Percentiles rank a stretch among this genome's conserved stretches.
Conservation (phyloP, 2,113 vertebrate species). For the Microtus pennsylvanicus region DNA sequence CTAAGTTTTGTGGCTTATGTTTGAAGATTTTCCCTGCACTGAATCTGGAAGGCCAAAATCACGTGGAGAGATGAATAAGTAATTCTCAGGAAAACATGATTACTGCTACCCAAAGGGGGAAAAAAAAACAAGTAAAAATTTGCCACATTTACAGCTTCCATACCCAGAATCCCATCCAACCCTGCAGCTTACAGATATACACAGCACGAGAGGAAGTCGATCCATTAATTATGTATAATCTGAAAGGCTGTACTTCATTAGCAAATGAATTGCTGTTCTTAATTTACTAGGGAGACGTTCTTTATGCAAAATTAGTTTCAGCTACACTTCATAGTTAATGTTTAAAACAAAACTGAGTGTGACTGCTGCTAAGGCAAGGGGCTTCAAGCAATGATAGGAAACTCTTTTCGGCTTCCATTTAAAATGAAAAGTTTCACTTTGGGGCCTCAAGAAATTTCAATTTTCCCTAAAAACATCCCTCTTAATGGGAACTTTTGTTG, state of each 20-base stretch:
- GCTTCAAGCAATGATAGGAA: background rate
- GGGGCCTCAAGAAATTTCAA: background rate
- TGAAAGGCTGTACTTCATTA: slow-evolving; percentile 16
- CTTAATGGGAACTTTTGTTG: background rate
- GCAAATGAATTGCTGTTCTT: slow-evolving; percentile 35
- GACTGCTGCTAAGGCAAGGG: background rate
- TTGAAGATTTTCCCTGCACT: background rate
- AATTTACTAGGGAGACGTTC: background rate
- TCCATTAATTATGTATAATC: background rate
- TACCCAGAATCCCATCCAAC: background rate
- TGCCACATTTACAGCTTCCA: no score
- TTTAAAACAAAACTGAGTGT: slow-evolving; percentile 38
- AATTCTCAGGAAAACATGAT: background rate
- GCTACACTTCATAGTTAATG: slow-evolving; percentile 18
- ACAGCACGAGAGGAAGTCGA: no score
- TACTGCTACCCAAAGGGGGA: background rate
- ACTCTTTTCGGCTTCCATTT: background rate
- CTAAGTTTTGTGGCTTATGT: background rate
- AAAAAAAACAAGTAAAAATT: background rate
- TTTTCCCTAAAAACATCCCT: slow-evolving; percentile 5
- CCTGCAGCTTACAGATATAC: background rate
- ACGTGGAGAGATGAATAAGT: background rate
- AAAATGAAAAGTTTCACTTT: background rate
- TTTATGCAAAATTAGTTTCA: slow-evolving; percentile 58
- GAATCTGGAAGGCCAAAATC: background rate